Evolutionary conservation across 2,797 vertebrate genomes (phyloP).

Genomic region (Falco columbarius): DNA sequence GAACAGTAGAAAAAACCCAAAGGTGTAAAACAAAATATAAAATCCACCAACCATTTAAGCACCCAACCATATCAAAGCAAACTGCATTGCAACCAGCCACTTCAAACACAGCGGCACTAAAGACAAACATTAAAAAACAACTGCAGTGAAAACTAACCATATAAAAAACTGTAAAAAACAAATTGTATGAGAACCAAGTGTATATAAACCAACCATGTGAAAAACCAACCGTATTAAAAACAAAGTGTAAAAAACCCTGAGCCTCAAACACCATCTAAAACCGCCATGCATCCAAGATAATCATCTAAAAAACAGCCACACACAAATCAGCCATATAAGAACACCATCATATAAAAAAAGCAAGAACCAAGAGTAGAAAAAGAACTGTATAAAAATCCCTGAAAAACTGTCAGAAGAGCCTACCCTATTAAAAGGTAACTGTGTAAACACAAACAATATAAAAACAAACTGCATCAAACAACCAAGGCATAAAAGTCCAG

Average conservation of each 20-base stretch:
- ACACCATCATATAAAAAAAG: not conserved
- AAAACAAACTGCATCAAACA: not conserved
- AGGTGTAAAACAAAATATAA: not conserved
- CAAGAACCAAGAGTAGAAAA: not conserved
- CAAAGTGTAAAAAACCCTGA: not conserved
- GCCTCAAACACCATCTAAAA: not conserved
- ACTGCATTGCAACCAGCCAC: not conserved
- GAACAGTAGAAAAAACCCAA: not conserved
- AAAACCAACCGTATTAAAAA: not conserved
- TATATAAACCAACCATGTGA: not conserved
- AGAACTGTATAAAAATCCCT: not conserved
- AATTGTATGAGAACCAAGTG: not conserved
- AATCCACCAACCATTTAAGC: not conserved
- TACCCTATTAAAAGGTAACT: not conserved
- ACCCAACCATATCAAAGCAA: not conserved
- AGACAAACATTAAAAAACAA: not conserved
- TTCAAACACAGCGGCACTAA: not conserved
- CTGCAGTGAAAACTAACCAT: not conserved
- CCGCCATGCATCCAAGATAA: not conserved
- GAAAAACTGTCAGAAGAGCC: not conserved
- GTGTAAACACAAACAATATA: not conserved
- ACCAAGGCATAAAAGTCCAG: not conserved
- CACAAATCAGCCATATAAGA: not conserved
- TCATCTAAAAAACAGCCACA: not conserved
- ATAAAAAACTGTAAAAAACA: not conserved